Evolutionary conservation across 2,888 invertebrate genomes (phyloP).

Genomic region (Trissoscelio sp.): DNA sequence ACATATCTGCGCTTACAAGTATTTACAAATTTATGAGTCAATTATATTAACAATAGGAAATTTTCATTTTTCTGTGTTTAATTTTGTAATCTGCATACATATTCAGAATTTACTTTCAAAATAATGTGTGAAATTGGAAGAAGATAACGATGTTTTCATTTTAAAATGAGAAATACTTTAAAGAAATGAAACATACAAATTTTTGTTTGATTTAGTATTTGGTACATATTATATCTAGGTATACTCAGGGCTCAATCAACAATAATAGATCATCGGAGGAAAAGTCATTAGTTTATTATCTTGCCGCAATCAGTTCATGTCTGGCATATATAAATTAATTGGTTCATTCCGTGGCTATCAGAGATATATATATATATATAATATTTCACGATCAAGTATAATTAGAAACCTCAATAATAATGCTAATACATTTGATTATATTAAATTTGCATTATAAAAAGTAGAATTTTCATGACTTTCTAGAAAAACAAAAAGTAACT

Average conservation of each 20-base stretch:
- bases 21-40: background rate
- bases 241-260: background rate
- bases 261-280: background rate
- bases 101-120: background rate
- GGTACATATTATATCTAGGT: background rate
- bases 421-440: background rate
- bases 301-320: conserved; percentile 3
- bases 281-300: conserved; percentile 7
- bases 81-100: background rate
- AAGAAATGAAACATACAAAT: too few species aligned
- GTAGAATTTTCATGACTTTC: too few species aligned
- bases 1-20: background rate
- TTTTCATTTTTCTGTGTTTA: background rate
- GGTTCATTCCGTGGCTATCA: conserved; percentile 1
- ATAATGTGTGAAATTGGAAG: background rate
- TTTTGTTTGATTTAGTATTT: background rate
- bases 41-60: background rate
- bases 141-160: background rate
- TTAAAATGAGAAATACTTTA: too few species aligned
- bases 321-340: background rate
- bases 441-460: background rate
- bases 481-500: too few species aligned
- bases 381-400: background rate
- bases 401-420: background rate
- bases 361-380: background rate